These are phyloP conservation scores for Hydrozoanthus gracilis DNA, from an alignment of 92 coral and sea anemone genomes.

Conservation along the genomic window DNA sequence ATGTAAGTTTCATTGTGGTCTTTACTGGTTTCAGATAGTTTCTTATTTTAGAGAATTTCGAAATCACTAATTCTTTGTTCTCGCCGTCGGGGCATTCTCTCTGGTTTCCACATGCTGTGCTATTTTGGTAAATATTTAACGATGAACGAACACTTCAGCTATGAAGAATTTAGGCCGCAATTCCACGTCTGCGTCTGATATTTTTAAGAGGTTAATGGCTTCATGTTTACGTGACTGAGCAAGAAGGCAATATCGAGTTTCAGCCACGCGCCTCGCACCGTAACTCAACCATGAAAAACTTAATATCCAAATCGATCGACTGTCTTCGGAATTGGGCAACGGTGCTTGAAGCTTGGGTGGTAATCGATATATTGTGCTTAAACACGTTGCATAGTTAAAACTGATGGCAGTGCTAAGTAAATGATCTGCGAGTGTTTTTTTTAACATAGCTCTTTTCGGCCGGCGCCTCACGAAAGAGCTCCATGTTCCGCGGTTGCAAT, in stretches of 20 bases:
- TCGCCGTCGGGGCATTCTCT: background rate
- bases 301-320: constrained; percentile 16
- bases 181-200: constrained; percentile 30
- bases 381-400: constrained; percentile 1
- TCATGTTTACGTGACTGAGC: constrained; percentile 31
- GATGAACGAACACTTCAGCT: constrained; percentile 35
- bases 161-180: constrained; percentile 20
- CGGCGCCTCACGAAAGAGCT: constrained; percentile 42
- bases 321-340: constrained; percentile 19
- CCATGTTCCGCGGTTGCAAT: background rate
- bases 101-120: background rate
- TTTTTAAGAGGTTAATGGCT: constrained; percentile 23
- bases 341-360: constrained; percentile 33
- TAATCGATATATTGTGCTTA: constrained; percentile 15
- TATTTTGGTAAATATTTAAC: constrained; percentile 39
- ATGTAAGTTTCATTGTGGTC: background rate
- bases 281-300: background rate
- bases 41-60: background rate
- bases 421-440: constrained; percentile 18
- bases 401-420: background rate
- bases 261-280: constrained; percentile 42
- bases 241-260: constrained; percentile 7
- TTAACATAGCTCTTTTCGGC: background rate
- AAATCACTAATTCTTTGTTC: background rate
- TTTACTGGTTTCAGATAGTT: background rate